Evolutionary conservation across 2,888 invertebrate genomes (phyloP), one percentile per base, ranked within the genome.

Genomic region (Trachelus iudaicus): DNA sequence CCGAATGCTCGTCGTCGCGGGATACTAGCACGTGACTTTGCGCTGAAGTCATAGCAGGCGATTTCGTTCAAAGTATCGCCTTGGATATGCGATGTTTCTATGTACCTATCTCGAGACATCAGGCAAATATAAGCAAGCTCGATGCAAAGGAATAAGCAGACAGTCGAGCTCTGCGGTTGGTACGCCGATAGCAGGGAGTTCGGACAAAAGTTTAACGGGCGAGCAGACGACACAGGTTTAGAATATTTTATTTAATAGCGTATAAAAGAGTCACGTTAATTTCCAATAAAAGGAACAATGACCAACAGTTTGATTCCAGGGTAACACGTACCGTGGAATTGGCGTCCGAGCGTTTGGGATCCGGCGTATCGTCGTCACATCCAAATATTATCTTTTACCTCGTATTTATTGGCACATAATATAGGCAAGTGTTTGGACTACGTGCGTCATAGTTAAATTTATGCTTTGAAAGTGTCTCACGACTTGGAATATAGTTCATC

Each of bases 51-150:
- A 34, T 75, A 40, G 73, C 40, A 76, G 73, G 79, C 74, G 75
- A 75, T 78, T 78, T 68, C 78, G 73, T 68, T 78, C 73, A 68
- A 56, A 73, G 76, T 78, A 76, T 78, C 76, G 73, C 76, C 34
- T 40, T 71, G 77, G 75, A 69, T 75, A 78, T 75, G 69, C 76
- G 69, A 68, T 82, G 80, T 82, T 83, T 82, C 79, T 79, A 79
- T 75, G 81, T 73, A 77, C 77, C 69, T 75, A 73, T 79, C 75
- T 23, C 23, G 23, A 40, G 77, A 75, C 71, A 69, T 75, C 77
- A 37, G 77, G 77, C 78, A 81, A 82, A 81, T 82, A 81, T 80
- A 80, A 68, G 76, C 69, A 75, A 6, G 40, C 33, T 76, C 76
- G 30, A 74, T 23, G 56, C 23, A 56, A 23, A 56, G 23, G 23